Conservation (phyloP, 2,888 invertebrate species). For the Itoplectis maculator region DNA sequence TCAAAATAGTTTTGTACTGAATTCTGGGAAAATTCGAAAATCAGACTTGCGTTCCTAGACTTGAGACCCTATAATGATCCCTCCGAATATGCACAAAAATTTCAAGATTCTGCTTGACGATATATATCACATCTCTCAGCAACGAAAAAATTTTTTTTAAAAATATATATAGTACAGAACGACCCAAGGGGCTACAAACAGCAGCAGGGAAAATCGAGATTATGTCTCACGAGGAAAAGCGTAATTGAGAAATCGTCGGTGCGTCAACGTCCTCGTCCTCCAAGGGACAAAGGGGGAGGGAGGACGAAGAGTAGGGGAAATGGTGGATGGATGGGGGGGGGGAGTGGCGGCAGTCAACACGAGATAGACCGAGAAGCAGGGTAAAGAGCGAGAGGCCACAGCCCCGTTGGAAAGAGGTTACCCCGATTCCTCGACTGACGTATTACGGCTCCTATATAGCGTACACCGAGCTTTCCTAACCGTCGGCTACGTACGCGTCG, state of each 20-base stretch:
- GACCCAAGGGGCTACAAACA: slow-evolving; percentile 3
- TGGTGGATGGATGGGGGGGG: not conserved
- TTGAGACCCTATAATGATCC: slow-evolving; percentile 58
- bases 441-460: slow-evolving; percentile 49
- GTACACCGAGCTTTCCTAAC: slow-evolving; percentile 34
- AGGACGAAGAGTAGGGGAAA: not conserved
- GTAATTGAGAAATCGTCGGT: slow-evolving; percentile 53
- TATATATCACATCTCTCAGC: no score
- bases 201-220: slow-evolving; percentile 26
- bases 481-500: not conserved
- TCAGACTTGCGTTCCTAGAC: no score
- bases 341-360: not conserved
- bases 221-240: slow-evolving; percentile 46
- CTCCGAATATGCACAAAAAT: slow-evolving; percentile 1
- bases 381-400: slow-evolving; percentile 49
- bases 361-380: slow-evolving; percentile 29
- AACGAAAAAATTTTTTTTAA: no score
- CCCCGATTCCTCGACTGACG: slow-evolving; percentile 71
- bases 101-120: not conserved
- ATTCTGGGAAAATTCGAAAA: no score
- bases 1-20: no score
- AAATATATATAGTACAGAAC: not conserved
- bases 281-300: slow-evolving; percentile 2
- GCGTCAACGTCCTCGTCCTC: slow-evolving; percentile 26
- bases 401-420: slow-evolving; percentile 72